These are phyloP conservation scores for Brotogeris chrysoptera DNA, from an alignment of 2,797 vertebrate genomes.

Conservation along the genomic window DNA sequence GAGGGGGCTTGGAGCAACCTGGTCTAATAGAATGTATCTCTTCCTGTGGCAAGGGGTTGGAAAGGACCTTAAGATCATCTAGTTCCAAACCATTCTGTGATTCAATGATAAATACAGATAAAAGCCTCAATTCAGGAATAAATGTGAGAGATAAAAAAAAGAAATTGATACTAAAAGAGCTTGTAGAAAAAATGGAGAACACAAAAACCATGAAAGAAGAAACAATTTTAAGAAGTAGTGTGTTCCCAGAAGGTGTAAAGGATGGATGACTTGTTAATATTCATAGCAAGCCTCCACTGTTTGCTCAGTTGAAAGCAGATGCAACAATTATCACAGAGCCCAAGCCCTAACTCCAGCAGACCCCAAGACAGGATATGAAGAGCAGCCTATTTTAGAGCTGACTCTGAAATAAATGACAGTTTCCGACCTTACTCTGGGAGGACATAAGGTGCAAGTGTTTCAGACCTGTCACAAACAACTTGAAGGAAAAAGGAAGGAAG, in stretches of 20 bases:
- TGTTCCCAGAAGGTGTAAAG: constrained; percentile 61
- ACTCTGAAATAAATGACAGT: constrained; percentile 35
- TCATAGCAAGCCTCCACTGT: constrained; percentile 50
- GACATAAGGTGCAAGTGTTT: constrained; percentile 47
- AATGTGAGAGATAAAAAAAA: neutral
- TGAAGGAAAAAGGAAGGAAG: constrained; percentile 48
- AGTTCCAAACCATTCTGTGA: neutral
- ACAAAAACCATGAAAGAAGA: neutral
- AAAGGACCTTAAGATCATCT: neutral
- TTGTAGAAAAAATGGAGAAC: constrained; percentile 33
- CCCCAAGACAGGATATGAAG: constrained; percentile 12
- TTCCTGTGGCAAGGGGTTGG: neutral
- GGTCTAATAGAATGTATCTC: neutral
- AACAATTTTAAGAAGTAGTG: constrained; percentile 21
- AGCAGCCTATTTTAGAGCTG: neutral
- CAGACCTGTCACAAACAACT: constrained; percentile 65
- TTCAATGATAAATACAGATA: neutral
- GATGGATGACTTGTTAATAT: constrained; percentile 64
- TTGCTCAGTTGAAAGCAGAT: constrained; percentile 52
- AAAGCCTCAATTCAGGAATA: constrained; percentile 10
- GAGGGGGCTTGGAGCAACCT: neutral
- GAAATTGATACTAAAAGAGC: neutral
- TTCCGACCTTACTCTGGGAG: constrained; percentile 50
- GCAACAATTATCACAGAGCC: constrained; percentile 51
- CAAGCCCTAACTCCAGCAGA: constrained; percentile 48